Conservation (phyloP, 2,797 vertebrate species). For the Paedocypris micromegethes region DNA sequence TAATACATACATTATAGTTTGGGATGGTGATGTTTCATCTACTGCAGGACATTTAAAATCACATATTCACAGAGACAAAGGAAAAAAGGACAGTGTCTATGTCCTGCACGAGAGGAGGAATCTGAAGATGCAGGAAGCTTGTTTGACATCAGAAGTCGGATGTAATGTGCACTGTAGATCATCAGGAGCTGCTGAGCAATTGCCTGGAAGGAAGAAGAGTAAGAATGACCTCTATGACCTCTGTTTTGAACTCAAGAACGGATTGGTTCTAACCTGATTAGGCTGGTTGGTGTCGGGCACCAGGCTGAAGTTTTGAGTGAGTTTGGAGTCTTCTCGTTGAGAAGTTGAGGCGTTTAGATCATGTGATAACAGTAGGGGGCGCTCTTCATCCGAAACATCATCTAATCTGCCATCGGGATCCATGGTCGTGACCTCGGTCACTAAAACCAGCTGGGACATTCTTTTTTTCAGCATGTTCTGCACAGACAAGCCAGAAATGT, state of each 20-base stretch:
- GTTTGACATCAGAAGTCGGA: constrained; percentile 66
- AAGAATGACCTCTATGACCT: not conserved
- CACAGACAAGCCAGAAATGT: constrained; percentile 6
- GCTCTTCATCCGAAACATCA: constrained; percentile 58
- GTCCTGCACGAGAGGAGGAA: constrained; percentile 32
- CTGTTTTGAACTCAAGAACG: not conserved
- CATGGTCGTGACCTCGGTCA: constrained; percentile 47
- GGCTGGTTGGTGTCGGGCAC: constrained; percentile 56
- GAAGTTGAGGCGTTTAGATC: constrained; percentile 31
- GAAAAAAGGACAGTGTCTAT: constrained; percentile 59
- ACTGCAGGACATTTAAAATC: constrained; percentile 59
- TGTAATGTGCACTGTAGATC: constrained; percentile 70
- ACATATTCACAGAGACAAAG: constrained; percentile 74
- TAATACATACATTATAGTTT: constrained; percentile 3
- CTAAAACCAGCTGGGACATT: constrained; percentile 66
- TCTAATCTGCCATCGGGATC: constrained; percentile 40
- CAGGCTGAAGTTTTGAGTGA: constrained; percentile 62
- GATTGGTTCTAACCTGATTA: constrained; percentile 56
- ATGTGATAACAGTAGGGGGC: constrained; percentile 56
- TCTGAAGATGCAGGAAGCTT: constrained; percentile 53
- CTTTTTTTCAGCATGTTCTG: constrained; percentile 66
- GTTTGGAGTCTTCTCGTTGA: constrained; percentile 48
- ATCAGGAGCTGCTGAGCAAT: constrained; percentile 69
- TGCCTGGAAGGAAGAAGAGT: constrained; percentile 52
- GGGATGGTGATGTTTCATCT: constrained; percentile 26